Percentiles rank a stretch among this genome's conserved stretches.
Conservation (phyloP, 1,140 invertebrate species). For the Drosophila lowei region DNA sequence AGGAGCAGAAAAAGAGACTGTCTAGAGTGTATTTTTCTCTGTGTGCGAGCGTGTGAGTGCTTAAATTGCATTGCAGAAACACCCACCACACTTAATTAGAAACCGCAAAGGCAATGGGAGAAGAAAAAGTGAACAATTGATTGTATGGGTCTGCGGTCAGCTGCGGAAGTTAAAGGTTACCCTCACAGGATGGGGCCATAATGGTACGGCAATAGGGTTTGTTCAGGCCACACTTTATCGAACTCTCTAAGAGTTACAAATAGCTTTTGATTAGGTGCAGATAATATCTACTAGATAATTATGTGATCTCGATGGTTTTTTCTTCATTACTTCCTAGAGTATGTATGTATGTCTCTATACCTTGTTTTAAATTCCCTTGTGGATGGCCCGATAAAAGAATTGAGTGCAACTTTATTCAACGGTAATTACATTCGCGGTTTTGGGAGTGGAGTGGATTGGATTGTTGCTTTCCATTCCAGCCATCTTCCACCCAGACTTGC, state of each 20-base stretch:
- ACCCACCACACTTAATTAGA: constrained; percentile 70
- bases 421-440: constrained; percentile 72
- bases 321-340: no score
- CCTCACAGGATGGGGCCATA: constrained; percentile 6
- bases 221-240: no score
- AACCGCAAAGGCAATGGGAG: constrained; percentile 41
- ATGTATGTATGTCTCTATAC: no score
- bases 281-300: no score
- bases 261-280: background rate
- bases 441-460: constrained; percentile 52
- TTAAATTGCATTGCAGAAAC: constrained; percentile 45
- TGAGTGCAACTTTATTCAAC: constrained; percentile 64
- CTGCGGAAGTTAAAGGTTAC: background rate
- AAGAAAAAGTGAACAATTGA: constrained; percentile 42
- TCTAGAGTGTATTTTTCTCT: background rate
- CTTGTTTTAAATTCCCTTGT: no score
- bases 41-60: constrained; percentile 6
- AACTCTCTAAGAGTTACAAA: background rate
- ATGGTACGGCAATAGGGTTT: background rate
- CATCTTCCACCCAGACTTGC: constrained; percentile 26
- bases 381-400: constrained; percentile 47
- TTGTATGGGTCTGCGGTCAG: constrained; percentile 35
- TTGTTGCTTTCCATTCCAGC: constrained; percentile 6
- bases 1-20: background rate
- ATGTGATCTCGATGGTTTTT: background rate